These are phyloP conservation scores for Solea senegalensis DNA, from an alignment of 2,113 vertebrate species.

Conservation along the genomic window DNA sequence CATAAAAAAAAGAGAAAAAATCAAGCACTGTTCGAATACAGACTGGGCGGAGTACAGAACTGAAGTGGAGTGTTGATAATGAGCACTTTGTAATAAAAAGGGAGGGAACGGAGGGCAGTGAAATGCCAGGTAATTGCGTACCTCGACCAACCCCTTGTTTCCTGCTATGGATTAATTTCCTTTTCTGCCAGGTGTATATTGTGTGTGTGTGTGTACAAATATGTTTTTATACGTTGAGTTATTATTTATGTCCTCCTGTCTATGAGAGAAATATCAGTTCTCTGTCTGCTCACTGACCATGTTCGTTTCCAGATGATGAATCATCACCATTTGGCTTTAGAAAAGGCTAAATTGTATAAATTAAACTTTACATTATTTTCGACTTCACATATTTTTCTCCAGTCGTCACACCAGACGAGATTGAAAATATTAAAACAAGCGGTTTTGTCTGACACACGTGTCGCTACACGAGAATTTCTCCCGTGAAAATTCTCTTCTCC, in stretches of 20 bases:
- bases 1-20: conserved; percentile 40
- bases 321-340: not conserved
- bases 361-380: no score
- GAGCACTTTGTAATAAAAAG: conserved; percentile 84
- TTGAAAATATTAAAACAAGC: no score
- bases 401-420: no score
- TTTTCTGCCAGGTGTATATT: conserved; percentile 86
- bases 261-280: not conserved
- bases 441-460: no score
- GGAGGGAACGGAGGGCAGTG: conserved; percentile 64
- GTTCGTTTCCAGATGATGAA: not conserved
- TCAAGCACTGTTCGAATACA: conserved; percentile 5
- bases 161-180: conserved; percentile 65
- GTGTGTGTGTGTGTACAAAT: conserved; percentile 33
- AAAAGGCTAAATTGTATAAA: no score
- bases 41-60: conserved; percentile 13
- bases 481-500: no score
- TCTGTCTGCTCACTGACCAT: not conserved
- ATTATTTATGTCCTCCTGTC: not conserved
- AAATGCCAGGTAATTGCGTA: conserved; percentile 88
- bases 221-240: not conserved
- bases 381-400: no score
- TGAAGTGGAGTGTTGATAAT: conserved; percentile 80
- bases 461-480: no score
- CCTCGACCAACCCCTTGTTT: conserved; percentile 54